These are phyloP conservation scores for Tachina fera DNA, from an alignment of 2,888 invertebrate genomes.

Conservation along the genomic window DNA sequence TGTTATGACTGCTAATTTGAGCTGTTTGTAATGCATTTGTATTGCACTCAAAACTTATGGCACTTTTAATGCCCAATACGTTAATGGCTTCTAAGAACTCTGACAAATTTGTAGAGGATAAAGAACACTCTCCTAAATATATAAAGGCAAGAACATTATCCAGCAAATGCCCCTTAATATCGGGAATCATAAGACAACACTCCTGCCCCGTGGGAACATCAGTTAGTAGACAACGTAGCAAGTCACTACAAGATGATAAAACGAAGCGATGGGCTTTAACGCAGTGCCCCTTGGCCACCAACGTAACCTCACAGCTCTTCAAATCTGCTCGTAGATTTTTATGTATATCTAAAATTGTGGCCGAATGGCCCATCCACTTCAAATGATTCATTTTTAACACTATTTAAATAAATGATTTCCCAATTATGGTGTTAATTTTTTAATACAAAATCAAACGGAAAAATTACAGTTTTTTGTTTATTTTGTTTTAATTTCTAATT, in stretches of 20 bases:
- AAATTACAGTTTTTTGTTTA: slow-evolving; percentile 75
- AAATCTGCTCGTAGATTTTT: slow-evolving; percentile 78
- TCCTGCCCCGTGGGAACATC: slow-evolving; percentile 80
- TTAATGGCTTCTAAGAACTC: slow-evolving; percentile 82
- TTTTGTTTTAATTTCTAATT: slow-evolving; percentile 73
- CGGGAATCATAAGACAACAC: slow-evolving; percentile 81
- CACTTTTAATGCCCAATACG: slow-evolving; percentile 81
- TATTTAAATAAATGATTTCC: background rate
- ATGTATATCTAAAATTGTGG: slow-evolving; percentile 81
- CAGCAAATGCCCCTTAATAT: slow-evolving; percentile 79
- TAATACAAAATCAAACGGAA: slow-evolving; percentile 33
- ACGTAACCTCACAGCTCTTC: slow-evolving; percentile 79
- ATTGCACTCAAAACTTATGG: slow-evolving; percentile 82
- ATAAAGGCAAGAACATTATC: slow-evolving; percentile 81
- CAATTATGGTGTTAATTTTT: slow-evolving; percentile 3
- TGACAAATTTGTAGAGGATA: slow-evolving; percentile 79
- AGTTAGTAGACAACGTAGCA: slow-evolving; percentile 78
- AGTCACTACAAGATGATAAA: slow-evolving; percentile 81
- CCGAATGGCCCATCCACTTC: slow-evolving; percentile 82
- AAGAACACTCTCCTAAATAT: slow-evolving; percentile 81
- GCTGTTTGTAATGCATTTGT: slow-evolving; percentile 72
- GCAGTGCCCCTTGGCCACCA: slow-evolving; percentile 79
- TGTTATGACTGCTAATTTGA: slow-evolving; percentile 67
- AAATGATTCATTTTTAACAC: slow-evolving; percentile 78
- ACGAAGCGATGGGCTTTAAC: slow-evolving; percentile 81